Evolutionary conservation across 2,797 vertebrate genomes (phyloP).

Genomic region (Cryptoprocta ferox): DNA sequence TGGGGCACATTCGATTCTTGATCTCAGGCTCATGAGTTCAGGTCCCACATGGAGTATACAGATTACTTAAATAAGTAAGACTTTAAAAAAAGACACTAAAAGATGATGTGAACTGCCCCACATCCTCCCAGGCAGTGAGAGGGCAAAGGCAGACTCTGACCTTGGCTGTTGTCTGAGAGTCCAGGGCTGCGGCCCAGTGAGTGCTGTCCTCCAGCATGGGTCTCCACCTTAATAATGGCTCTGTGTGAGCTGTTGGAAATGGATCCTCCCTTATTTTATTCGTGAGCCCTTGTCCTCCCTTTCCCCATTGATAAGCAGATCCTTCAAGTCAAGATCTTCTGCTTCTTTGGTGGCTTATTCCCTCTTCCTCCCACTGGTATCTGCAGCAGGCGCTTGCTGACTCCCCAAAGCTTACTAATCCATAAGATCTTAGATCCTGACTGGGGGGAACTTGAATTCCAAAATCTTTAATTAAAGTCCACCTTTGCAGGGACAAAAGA

Average conservation of each 20-base stretch:
- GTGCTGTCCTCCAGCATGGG: background rate
- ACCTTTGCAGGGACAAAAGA: background rate
- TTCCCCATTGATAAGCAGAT: background rate
- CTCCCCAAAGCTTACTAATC: background rate
- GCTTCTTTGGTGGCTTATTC: background rate
- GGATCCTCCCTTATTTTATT: background rate
- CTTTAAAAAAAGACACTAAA: background rate
- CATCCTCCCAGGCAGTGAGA: background rate
- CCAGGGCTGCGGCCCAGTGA: background rate
- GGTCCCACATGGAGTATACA: too few relatives aligned
- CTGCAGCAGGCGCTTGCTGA: too few relatives aligned
- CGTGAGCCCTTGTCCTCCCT: background rate
- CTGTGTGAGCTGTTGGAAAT: background rate
- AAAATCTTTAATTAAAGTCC: background rate
- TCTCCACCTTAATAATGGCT: background rate
- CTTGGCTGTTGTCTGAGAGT: background rate
- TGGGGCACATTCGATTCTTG: too few relatives aligned
- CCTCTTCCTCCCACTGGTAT: background rate
- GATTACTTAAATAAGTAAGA: too few relatives aligned
- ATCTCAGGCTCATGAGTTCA: too few relatives aligned
- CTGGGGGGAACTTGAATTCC: background rate
- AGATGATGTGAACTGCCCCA: background rate
- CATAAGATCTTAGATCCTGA: background rate
- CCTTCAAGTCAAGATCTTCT: background rate
- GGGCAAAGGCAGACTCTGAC: background rate